Conservation (phyloP, 92 coral and sea anemone genomes). For the Bergia puertoricense region DNA sequence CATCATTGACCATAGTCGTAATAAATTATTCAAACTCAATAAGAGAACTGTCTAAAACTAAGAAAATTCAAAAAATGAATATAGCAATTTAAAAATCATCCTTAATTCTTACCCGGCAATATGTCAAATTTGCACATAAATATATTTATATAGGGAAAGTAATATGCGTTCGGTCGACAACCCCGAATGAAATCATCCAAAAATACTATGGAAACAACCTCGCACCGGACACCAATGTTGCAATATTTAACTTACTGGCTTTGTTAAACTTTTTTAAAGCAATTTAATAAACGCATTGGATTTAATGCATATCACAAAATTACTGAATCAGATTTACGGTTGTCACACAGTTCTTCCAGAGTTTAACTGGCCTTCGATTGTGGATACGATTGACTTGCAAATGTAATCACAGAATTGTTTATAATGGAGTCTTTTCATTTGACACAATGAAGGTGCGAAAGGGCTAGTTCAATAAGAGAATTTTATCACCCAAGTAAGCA, state of each 20-base stretch:
- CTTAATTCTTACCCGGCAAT: neutral
- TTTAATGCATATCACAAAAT: neutral
- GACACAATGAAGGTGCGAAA: constrained; percentile 21
- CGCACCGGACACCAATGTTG: neutral
- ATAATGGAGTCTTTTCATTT: neutral
- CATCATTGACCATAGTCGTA: neutral
- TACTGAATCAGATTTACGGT: neutral
- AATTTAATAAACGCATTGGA: neutral
- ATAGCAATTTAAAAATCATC: neutral
- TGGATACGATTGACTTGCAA: neutral
- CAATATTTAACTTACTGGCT: neutral
- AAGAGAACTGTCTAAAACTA: neutral
- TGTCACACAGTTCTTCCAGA: neutral
- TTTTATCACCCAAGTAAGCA: constrained; percentile 25
- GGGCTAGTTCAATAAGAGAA: constrained; percentile 3
- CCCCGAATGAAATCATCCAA: too few relatives aligned
- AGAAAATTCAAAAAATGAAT: neutral
- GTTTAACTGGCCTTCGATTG: neutral
- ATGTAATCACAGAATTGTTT: constrained; percentile 4
- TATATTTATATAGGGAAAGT: neutral
- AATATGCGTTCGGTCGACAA: neutral
- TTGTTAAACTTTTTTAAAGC: neutral
- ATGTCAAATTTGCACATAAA: neutral
- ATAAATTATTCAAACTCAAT: constrained; percentile 21
- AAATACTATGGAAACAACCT: neutral